Conservation (phyloP, 2,888 invertebrate genomes). For the Lycia hirtaria region DNA sequence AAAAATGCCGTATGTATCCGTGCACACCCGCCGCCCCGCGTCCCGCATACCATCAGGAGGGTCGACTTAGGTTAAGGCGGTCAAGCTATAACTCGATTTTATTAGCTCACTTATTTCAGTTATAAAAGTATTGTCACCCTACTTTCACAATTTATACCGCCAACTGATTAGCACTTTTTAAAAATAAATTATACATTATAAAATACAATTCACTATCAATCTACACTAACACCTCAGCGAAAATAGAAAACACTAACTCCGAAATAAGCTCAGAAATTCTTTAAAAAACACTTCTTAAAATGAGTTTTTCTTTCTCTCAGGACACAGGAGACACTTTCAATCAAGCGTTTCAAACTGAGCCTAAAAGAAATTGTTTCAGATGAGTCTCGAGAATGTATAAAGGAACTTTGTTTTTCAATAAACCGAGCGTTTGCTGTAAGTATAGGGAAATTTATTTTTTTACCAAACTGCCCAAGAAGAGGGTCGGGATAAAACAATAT, state of each 20-base stretch:
- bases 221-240: neutral
- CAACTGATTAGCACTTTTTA: neutral
- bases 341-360: conserved; percentile 6
- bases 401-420: conserved; percentile 15
- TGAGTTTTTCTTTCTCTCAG: conserved; percentile 9
- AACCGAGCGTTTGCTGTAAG: conserved; percentile 5
- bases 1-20: too few species aligned
- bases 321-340: conserved; percentile 13
- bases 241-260: conserved; percentile 1
- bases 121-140: too few species aligned
- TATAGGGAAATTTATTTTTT: too few species aligned
- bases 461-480: too few species aligned
- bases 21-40: too few species aligned
- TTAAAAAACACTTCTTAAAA: conserved; percentile 8
- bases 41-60: too few species aligned
- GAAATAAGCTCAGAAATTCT: neutral
- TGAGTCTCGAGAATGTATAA: neutral
- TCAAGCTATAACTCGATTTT: too few species aligned
- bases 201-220: neutral
- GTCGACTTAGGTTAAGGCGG: too few species aligned
- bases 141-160: too few species aligned
- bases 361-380: conserved; percentile 6
- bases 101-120: too few species aligned
- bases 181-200: neutral
- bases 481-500: too few species aligned